Evolutionary conservation across 2,113 vertebrate species (phyloP).

Genomic region (Dicentrarchus labrax): DNA sequence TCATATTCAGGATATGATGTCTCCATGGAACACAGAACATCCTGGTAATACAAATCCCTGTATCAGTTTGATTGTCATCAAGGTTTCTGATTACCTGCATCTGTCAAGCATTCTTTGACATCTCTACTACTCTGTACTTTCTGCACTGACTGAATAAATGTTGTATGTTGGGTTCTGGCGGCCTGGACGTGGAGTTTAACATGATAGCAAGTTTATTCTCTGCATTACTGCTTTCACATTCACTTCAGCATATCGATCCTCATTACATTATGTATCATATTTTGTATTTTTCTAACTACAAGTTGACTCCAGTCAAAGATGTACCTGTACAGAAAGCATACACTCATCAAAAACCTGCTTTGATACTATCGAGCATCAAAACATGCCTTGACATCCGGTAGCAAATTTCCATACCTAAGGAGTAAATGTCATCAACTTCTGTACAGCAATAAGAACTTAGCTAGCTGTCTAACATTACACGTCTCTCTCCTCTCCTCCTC

Average conservation of each 20-base stretch:
- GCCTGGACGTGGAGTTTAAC: neutral
- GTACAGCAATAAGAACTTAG: no score
- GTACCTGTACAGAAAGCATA: no score
- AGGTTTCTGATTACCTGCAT: constrained; percentile 5
- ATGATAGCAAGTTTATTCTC: neutral
- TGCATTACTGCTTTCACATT: constrained; percentile 5
- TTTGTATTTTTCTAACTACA: no score
- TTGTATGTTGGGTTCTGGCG: constrained; percentile 16
- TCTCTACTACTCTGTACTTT: neutral
- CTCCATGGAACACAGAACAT: neutral
- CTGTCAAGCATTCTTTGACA: constrained; percentile 10
- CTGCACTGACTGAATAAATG: constrained; percentile 17
- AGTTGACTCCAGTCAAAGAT: no score
- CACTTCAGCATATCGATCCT: neutral
- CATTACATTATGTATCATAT: neutral
- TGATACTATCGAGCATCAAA: no score
- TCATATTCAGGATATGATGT: neutral
- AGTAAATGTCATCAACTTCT: no score
- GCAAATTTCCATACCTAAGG: no score
- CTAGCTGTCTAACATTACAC: no score
- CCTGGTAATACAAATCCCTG: neutral
- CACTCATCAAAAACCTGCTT: no score
- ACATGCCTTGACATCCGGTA: no score
- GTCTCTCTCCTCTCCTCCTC: no score
- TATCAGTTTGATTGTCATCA: neutral